phyloP scores from a whole-genome alignment of 2,888 invertebrate genomes.

The Oscheius sp. region DNA sequence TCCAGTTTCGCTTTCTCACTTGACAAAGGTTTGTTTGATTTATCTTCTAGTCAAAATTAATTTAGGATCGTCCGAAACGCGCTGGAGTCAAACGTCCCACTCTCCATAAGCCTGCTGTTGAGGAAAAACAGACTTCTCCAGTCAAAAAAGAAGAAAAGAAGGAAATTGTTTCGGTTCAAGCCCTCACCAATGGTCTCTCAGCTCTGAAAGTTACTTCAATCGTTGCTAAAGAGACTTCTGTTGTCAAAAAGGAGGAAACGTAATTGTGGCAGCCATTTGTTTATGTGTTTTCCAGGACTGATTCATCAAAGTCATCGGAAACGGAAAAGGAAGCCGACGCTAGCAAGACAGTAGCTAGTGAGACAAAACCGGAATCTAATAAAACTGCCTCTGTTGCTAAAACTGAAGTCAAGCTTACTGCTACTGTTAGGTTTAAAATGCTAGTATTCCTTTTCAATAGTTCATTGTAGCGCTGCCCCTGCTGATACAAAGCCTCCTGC shows the following conservation, averaged over 20 bases:
- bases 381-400: not conserved
- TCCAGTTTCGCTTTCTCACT: not conserved
- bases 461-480: not conserved
- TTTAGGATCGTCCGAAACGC: not conserved
- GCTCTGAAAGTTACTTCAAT: conserved; percentile 1
- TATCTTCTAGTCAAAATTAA: not conserved
- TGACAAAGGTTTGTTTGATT: conserved; percentile 1
- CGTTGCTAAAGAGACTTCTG: not conserved
- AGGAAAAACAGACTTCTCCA: no score
- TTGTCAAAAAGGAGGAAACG: not conserved
- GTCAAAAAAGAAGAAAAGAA: not conserved
- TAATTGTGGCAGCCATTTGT: not conserved
- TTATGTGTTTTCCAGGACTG: not conserved
- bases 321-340: not conserved
- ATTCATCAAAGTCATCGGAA: not conserved
- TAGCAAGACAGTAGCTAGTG: not conserved
- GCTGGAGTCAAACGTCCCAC: not conserved
- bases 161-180: not conserved
- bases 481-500: not conserved
- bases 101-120: not conserved
- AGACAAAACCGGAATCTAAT: not conserved
- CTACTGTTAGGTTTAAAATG: not conserved
- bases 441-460: no score
- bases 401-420: not conserved
- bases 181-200: not conserved